Base-by-base conservation (phyloP, 37 sponge, comb jelly and placozoan genomes). In the Tethya wilhelma region DNA sequence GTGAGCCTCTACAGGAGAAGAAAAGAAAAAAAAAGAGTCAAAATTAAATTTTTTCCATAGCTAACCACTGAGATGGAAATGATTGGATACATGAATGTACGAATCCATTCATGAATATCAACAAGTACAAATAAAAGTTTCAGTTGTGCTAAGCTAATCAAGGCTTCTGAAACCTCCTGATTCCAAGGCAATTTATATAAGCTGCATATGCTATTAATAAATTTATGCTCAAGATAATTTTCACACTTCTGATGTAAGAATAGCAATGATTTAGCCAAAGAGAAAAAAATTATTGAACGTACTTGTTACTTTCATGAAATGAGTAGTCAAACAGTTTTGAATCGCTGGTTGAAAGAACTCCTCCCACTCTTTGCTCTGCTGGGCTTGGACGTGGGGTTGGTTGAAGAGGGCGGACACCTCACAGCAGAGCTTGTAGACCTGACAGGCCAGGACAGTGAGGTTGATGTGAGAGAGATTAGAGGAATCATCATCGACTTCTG, bases 291-390 rank as follows among this genome's bases (percentile, higher is more conserved):
- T n/a, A n/a, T n/a, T n/a, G 2, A 14, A 69, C 87, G 66, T 20
- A 80, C 87, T n/a, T 23, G 73, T 26, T 41, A 5, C 0, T 30
- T 65, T 60, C 53, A 75, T 38, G 38, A 78, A 89, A 23, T 70
- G 17, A 5, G 90, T 80, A 2, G 73, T 56, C 1, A 90, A 64
- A 26, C 44, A 44, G 6, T 65, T 76, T 38, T 44, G 64, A 8
- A 90, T 62, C 23, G 79, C 74, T 36, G 85, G 90, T 22, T 64
- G 42, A 66, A 90, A 90, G 62, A 90, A 90, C 71, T 90, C 90
- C 37, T 44, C 32, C 90, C 90, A 90, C 32, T 90, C 90, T 17
- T 9, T 63, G 23, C 58, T 20, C 38, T 73, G 79, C 56, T 78
- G 44, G 6, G 37, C 46, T 32, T 37, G 63, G 72, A 46, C 32